A percentile compares a stretch with the other conserved stretches of the same genome.
Evolutionary conservation across 1,140 invertebrate genomes (phyloP).

Genomic region (Apis dorsata): DNA sequence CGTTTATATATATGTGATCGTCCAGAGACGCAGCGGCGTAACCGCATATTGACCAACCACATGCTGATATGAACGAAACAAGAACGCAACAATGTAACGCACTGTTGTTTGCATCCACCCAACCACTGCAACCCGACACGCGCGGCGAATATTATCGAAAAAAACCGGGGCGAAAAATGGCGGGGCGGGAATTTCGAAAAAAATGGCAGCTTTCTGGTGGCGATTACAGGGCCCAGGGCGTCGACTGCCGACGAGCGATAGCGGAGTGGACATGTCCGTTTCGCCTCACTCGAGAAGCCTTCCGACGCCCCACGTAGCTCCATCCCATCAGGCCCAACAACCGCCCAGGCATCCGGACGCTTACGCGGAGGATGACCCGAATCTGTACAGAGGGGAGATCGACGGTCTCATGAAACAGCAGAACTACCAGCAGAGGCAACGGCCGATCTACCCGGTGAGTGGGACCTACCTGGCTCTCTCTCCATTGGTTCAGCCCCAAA

Average conservation of each 20-base stretch:
- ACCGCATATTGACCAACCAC: constrained; percentile 10
- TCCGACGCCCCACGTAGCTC: constrained; percentile 73
- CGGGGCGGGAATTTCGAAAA: background rate
- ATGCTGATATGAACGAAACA: constrained; percentile 13
- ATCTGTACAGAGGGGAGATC: constrained; percentile 85
- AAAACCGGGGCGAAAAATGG: background rate
- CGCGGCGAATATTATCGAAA: background rate
- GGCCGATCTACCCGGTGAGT: constrained; percentile 75
- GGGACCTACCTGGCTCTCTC: background rate
- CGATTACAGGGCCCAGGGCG: constrained; percentile 71
- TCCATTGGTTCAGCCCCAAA: background rate
- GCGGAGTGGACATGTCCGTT: constrained; percentile 77
- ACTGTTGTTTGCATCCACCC: constrained; percentile 21
- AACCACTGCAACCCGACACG: constrained; percentile 21
- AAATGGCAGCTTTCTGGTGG: constrained; percentile 30
- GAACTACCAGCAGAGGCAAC: constrained; percentile 75
- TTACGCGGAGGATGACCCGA: constrained; percentile 83
- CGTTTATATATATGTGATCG: background rate
- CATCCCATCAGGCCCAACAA: constrained; percentile 73
- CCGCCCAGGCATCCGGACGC: constrained; percentile 76
- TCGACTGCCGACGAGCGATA: constrained; percentile 77
- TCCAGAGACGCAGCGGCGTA: background rate
- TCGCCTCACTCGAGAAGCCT: constrained; percentile 76
- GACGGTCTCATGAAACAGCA: constrained; percentile 87
- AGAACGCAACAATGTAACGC: constrained; percentile 26